Evolutionary conservation across 2,113 vertebrate species (phyloP).

Genomic region (Brachypteracias leptosomus): DNA sequence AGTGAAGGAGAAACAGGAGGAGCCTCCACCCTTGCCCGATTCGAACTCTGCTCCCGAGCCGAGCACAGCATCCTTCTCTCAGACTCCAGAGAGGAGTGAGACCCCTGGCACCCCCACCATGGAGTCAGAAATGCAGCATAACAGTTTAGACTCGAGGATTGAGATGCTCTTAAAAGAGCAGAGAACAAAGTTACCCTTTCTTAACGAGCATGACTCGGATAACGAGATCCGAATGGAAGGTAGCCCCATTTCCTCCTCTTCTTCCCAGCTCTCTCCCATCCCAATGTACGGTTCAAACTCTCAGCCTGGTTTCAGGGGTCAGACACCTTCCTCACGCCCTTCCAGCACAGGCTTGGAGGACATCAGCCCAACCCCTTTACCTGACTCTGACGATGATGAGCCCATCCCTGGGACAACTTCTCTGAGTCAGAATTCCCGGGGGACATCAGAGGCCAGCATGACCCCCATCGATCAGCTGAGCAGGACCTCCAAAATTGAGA

Average conservation of each 20-base stretch:
- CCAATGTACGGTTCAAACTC: constrained; percentile 77
- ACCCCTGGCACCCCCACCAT: constrained; percentile 87
- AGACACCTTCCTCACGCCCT: constrained; percentile 81
- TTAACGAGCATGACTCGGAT: constrained; percentile 89
- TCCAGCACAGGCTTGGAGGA: constrained; percentile 94
- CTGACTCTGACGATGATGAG: constrained; percentile 92
- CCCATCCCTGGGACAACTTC: constrained; percentile 73
- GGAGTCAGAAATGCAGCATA: constrained; percentile 85
- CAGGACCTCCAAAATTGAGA: constrained; percentile 72
- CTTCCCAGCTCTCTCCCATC: constrained; percentile 93
- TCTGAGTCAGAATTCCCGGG: constrained; percentile 71
- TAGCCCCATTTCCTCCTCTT: constrained; percentile 96
- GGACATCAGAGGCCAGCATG: constrained; percentile 67
- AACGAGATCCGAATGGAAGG: constrained; percentile 92
- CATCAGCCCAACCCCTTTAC: constrained; percentile 93
- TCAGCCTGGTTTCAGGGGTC: constrained; percentile 74
- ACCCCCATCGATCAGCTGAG: constrained; percentile 67
- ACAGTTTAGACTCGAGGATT: constrained; percentile 96
- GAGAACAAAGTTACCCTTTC: constrained; percentile 92
- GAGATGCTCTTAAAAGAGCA: constrained; percentile 98
- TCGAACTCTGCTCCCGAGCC: constrained; percentile 78
- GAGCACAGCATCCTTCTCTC: constrained; percentile 75
- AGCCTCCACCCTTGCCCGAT: constrained; percentile 85
- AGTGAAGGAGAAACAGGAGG: constrained; percentile 82
- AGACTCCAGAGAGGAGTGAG: constrained; percentile 86